phyloP scores from a whole-genome alignment of 2,113 vertebrate species.

The Anseranas semipalmata region DNA sequence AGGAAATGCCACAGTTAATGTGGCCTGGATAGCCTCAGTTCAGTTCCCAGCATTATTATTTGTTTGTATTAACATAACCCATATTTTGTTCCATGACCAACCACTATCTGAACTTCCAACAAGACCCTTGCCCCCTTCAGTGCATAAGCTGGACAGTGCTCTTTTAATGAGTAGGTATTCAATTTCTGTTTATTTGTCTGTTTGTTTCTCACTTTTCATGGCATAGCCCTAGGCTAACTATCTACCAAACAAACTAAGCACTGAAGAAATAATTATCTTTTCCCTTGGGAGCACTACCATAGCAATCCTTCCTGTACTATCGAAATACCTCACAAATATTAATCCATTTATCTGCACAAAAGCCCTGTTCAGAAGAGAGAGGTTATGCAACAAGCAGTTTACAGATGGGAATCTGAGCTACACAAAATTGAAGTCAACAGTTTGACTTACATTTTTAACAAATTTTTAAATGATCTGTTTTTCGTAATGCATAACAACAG shows the following conservation, averaged over 20 bases:
- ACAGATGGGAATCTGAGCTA: not conserved
- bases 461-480: not conserved
- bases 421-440: not conserved
- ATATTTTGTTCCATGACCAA: not conserved
- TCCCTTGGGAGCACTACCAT: not conserved
- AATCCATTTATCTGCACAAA: not conserved
- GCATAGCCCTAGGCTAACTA: not conserved
- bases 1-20: not conserved
- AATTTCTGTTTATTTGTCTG: not conserved
- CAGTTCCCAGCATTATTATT: not conserved
- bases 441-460: not conserved
- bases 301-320: not conserved
- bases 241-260: not conserved
- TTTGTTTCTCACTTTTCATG: not conserved
- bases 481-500: rapidly evolving
- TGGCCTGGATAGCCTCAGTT: not conserved
- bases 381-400: not conserved
- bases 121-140: not conserved
- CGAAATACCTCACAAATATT: not conserved
- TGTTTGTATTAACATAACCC: not conserved
- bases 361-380: not conserved
- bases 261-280: not conserved
- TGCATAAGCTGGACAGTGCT: not conserved
- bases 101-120: not conserved
- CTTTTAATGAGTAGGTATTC: not conserved